These are phyloP conservation scores for Parapsyche elsis DNA, from an alignment of 1,140 invertebrate genomes.

Conservation along the genomic window DNA sequence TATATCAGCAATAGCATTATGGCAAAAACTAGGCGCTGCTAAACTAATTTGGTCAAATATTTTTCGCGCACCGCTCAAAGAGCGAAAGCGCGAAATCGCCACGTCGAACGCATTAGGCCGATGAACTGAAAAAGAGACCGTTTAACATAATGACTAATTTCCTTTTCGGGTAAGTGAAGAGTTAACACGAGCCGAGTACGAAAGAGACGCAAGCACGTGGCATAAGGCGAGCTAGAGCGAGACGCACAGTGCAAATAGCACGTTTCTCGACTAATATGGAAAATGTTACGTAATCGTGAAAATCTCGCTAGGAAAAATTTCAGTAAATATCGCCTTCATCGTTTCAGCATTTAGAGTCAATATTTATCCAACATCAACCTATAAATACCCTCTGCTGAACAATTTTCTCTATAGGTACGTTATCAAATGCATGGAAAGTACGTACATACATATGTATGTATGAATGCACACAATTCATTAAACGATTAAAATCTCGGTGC, in stretches of 20 bases:
- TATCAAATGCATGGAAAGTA: not conserved
- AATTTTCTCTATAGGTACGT: too few relatives aligned
- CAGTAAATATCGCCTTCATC: too few relatives aligned
- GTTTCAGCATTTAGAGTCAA: too few relatives aligned
- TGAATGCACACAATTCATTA: not conserved
- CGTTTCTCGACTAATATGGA: not conserved
- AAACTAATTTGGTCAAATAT: not conserved
- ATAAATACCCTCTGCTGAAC: too few relatives aligned
- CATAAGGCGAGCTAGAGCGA: not conserved
- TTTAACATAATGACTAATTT: slow-evolving; percentile 27
- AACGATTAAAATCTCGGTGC: too few relatives aligned
- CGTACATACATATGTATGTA: not conserved
- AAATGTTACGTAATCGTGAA: slow-evolving; percentile 4
- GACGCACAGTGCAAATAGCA: not conserved
- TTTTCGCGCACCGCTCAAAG: not conserved
- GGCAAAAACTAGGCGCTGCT: slow-evolving; percentile 1
- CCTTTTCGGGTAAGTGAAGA: not conserved
- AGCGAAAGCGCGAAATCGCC: not conserved
- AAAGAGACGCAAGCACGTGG: not conserved
- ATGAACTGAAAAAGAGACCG: slow-evolving; percentile 11
- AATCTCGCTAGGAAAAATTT: not conserved
- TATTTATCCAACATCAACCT: too few relatives aligned
- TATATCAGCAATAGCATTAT: too few relatives aligned
- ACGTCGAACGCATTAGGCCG: slow-evolving; percentile 16
- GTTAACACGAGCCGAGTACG: not conserved